phyloP scores from a whole-genome alignment of 2,888 invertebrate species.

The Drosophila bunnanda region DNA sequence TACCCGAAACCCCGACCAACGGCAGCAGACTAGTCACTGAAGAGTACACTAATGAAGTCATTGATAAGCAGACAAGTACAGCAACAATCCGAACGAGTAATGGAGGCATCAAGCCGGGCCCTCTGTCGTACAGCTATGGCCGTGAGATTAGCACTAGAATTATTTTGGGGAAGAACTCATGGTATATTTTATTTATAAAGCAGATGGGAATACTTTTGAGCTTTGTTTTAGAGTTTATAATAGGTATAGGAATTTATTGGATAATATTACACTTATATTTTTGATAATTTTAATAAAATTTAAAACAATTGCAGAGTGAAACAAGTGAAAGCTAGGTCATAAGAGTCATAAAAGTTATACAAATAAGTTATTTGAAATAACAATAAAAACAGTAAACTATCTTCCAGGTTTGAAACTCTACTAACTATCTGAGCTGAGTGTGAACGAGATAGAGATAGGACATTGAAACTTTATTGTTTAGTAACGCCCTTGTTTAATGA shows the following conservation, averaged over 20 bases:
- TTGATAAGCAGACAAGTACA: slow-evolving; percentile 64
- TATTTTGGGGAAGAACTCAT: background rate
- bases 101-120: slow-evolving; percentile 31
- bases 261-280: no score
- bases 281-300: background rate
- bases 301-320: background rate
- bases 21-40: slow-evolving; percentile 30
- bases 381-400: no score
- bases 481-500: no score
- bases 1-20: slow-evolving; percentile 29
- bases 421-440: no score
- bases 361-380: no score
- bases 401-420: no score
- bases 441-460: no score
- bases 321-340: no score
- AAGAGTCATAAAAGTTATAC: no score
- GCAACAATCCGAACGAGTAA: slow-evolving; percentile 41
- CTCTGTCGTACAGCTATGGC: background rate
- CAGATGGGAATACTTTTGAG: background rate
- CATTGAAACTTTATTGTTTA: no score
- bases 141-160: background rate
- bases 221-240: background rate
- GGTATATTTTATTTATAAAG: background rate
- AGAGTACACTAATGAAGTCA: slow-evolving; percentile 74
- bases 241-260: no score